A percentile compares a stretch with the other conserved stretches of the same genome.
Evolutionary conservation across 2,888 invertebrate genomes (phyloP).

Genomic region (Priocnemis perturbator): DNA sequence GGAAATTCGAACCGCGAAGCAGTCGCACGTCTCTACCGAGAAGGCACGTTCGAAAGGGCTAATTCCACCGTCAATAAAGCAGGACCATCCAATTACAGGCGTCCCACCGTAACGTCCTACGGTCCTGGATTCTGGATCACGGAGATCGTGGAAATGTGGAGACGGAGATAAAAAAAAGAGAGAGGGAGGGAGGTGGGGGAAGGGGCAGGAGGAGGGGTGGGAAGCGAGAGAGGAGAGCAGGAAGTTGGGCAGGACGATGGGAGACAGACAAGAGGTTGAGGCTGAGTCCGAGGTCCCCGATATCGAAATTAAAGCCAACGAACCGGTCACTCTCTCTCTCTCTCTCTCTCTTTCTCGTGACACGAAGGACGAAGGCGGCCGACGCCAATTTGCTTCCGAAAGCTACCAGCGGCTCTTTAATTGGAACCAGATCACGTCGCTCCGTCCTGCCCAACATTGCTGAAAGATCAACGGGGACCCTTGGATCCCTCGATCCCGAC

Average conservation of each 20-base stretch:
- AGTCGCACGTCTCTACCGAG: conserved; percentile 33
- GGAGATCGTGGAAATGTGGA: conserved; percentile 24
- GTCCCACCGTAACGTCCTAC: conserved; percentile 45
- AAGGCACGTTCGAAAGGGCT: conserved; percentile 48
- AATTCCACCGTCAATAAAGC: conserved; percentile 59
- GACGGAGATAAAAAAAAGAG: conserved; percentile 28
- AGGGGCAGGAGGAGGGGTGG: background rate
- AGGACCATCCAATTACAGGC: conserved; percentile 56
- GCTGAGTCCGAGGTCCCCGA: conserved; percentile 25
- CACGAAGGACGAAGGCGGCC: conserved; percentile 34
- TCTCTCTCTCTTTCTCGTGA: background rate
- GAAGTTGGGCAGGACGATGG: background rate
- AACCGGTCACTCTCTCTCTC: conserved; percentile 30
- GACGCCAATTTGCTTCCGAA: conserved; percentile 44
- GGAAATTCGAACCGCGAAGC: conserved; percentile 35
- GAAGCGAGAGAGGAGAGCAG: conserved; percentile 9
- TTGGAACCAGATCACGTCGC: conserved; percentile 40
- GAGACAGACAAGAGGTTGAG: conserved; percentile 11
- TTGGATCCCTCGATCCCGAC: conserved; percentile 15
- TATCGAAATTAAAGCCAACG: conserved; percentile 58
- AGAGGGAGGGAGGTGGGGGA: background rate
- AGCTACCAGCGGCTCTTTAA: conserved; percentile 47
- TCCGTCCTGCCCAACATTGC: background rate
- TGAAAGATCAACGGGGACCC: conserved; percentile 12
- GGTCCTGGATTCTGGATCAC: conserved; percentile 40